These are phyloP conservation scores for Rhynchophorus ferrugineus DNA, from an alignment of 1,140 invertebrate genomes.

Conservation along the genomic window DNA sequence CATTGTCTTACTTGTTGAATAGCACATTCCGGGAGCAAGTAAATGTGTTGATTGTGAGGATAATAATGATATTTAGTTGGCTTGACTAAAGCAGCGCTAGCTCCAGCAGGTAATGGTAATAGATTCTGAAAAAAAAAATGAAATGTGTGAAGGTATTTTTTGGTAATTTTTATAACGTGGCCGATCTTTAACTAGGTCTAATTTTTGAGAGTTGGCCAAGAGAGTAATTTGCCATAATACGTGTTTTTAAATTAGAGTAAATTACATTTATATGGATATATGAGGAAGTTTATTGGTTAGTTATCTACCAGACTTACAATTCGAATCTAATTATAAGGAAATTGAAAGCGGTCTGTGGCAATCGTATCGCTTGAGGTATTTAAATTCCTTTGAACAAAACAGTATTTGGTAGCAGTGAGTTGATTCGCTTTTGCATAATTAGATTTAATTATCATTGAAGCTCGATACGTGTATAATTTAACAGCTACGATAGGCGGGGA, in stretches of 20 bases:
- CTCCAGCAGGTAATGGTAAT: slow-evolving; percentile 61
- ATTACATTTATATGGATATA: too few species aligned
- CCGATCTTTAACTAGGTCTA: too few species aligned
- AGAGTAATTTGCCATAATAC: neutral
- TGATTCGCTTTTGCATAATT: neutral
- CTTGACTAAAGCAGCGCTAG: slow-evolving; percentile 61
- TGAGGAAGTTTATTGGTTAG: too few species aligned
- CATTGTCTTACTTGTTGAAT: slow-evolving; percentile 69
- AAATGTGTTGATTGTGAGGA: slow-evolving; percentile 88
- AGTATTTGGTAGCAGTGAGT: neutral
- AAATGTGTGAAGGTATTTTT: too few species aligned
- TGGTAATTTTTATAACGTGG: too few species aligned
- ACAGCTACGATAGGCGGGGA: neutral
- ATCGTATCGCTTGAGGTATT: neutral
- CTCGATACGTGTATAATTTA: neutral
- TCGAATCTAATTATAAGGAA: neutral
- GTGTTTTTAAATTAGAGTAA: neutral
- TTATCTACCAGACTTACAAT: neutral
- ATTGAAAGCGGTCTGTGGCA: neutral
- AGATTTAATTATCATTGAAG: neutral
- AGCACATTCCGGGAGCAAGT: slow-evolving; percentile 83
- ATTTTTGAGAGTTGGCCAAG: too few species aligned
- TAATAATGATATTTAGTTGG: slow-evolving; percentile 90
- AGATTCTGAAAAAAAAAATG: slow-evolving; percentile 55
- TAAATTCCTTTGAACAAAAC: neutral